Conservation (phyloP, 2,888 invertebrate genomes). For the Ptychoptera contaminata region DNA sequence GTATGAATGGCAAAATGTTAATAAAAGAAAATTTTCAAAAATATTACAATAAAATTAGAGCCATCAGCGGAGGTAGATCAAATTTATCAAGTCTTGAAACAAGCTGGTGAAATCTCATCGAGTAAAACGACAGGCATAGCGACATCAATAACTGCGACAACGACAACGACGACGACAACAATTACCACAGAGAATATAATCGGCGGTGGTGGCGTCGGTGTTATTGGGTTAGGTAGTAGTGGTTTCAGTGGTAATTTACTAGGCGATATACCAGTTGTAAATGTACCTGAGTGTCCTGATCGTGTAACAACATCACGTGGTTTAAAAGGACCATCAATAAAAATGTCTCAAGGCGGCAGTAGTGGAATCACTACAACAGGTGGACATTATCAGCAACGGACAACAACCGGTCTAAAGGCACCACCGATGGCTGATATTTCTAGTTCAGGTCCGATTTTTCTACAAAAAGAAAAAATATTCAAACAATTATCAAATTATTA, state of each 20-base stretch:
- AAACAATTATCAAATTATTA: conserved; percentile 3
- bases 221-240: neutral
- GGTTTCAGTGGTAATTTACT: too few species aligned
- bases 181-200: conserved; percentile 1
- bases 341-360: too few species aligned
- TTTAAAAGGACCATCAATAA: conserved; percentile 6
- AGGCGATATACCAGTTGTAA: conserved; percentile 27
- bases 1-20: neutral
- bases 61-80: conserved; percentile 55
- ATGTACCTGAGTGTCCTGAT: conserved; percentile 24
- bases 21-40: neutral
- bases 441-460: conserved; percentile 29
- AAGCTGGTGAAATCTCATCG: conserved; percentile 67
- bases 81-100: conserved; percentile 89
- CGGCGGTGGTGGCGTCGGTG: neutral
- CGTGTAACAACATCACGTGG: conserved; percentile 14
- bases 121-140: neutral
- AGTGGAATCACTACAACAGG: too few species aligned
- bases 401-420: conserved; percentile 11
- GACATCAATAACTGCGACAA: conserved; percentile 5
- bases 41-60: neutral
- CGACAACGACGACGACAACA: conserved; percentile 3
- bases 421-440: conserved; percentile 25
- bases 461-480: conserved; percentile 5
- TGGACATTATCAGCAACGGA: neutral